Conservation (phyloP, 2,797 vertebrate species). For the Alectoris magna region DNA sequence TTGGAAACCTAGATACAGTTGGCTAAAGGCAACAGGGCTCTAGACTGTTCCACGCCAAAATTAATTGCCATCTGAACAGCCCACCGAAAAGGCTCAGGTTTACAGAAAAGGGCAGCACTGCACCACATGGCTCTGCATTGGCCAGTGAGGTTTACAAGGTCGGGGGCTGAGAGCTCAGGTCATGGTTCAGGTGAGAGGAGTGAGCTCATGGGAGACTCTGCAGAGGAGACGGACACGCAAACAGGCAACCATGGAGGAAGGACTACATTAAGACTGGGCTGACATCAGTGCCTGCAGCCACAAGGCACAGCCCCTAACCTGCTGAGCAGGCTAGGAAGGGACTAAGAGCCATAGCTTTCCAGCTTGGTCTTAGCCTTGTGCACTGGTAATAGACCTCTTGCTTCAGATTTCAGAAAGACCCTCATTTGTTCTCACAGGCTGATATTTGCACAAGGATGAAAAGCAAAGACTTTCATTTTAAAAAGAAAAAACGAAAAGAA, state of each 20-base stretch:
- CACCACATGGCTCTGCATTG: background rate
- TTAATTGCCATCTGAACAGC: background rate
- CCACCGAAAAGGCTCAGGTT: background rate
- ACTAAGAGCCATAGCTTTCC: background rate
- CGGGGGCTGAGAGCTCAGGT: background rate
- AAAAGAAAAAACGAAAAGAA: background rate
- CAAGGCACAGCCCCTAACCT: background rate
- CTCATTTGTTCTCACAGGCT: background rate
- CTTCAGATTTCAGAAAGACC: background rate
- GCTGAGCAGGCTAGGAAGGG: accelerated
- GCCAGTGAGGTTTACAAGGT: background rate
- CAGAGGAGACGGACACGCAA: accelerated
- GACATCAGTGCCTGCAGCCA: background rate
- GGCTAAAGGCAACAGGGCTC: background rate
- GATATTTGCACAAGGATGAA: slow-evolving; percentile 36
- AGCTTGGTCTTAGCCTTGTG: background rate
- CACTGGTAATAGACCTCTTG: background rate
- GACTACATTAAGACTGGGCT: background rate
- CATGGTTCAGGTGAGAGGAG: background rate
- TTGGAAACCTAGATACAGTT: background rate
- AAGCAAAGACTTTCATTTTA: slow-evolving; percentile 9
- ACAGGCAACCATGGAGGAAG: background rate
- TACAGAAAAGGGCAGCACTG: background rate
- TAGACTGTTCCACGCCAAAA: background rate
- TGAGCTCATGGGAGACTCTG: background rate